Percentiles rank a stretch among this genome's conserved stretches.
Conservation (phyloP, 2,888 invertebrate species). For the Habrosyne pyritoides region DNA sequence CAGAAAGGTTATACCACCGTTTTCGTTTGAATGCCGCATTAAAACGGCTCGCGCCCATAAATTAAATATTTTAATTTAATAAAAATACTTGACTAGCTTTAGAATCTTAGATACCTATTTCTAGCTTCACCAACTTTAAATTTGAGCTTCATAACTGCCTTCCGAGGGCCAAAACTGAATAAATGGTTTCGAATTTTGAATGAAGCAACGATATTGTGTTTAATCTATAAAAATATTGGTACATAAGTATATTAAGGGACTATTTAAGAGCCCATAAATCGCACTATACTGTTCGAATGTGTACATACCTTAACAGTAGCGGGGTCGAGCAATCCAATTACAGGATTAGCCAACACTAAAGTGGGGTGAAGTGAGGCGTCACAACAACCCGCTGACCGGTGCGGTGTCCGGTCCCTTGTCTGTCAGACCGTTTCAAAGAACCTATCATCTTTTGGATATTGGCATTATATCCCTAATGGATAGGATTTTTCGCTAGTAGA, state of each 20-base stretch:
- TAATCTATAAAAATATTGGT: no score
- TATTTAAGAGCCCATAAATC: no score
- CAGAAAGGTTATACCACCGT: no score
- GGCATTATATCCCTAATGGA: background rate
- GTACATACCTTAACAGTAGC: constrained; percentile 22
- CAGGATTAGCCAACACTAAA: constrained; percentile 58
- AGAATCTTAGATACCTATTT: no score
- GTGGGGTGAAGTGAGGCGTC: constrained; percentile 63
- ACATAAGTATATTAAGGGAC: no score
- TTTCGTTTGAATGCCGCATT: background rate
- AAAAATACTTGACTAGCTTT: background rate
- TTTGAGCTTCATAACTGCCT: no score
- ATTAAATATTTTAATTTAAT: background rate
- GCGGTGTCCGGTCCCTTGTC: constrained; percentile 12
- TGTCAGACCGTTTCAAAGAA: background rate
- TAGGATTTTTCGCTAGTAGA: background rate
- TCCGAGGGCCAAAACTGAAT: no score
- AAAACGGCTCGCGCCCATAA: background rate
- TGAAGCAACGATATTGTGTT: no score
- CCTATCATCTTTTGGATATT: background rate
- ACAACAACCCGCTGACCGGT: constrained; percentile 22
- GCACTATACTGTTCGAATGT: background rate
- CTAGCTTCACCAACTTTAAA: no score
- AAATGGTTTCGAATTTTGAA: no score
- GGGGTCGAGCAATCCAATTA: constrained; percentile 61